Conservation (phyloP, 2,113 vertebrate genomes). For the Macrotus californicus region DNA sequence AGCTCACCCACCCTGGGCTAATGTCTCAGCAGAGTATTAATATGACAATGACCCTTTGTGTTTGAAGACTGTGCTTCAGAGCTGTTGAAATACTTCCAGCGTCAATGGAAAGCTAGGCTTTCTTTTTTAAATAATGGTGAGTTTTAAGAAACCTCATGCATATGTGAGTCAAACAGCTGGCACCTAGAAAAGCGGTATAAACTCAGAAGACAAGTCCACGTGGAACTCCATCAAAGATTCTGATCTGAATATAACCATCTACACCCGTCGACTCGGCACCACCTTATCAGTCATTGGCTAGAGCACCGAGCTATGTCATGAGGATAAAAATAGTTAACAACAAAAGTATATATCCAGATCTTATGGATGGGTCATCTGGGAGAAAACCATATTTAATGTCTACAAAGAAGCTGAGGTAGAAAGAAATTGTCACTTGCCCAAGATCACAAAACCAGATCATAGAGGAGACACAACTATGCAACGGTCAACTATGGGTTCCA, state of each 20-base stretch:
- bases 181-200: not conserved
- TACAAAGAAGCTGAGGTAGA: not conserved
- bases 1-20: not conserved
- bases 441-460: not conserved
- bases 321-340: not conserved
- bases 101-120: not conserved
- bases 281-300: too few relatives aligned
- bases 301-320: not conserved
- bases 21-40: not conserved
- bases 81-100: not conserved
- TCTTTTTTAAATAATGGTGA: not conserved
- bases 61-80: not conserved
- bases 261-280: not conserved
- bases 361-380: not conserved
- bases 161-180: not conserved
- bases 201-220: not conserved
- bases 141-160: not conserved
- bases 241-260: not conserved
- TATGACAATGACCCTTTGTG: not conserved
- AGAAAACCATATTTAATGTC: not conserved
- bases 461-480: accelerated
- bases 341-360: not conserved
- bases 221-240: not conserved
- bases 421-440: not conserved
- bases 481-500: not conserved